Percentiles rank a stretch among this genome's conserved stretches.
phyloP scores from a whole-genome alignment of 2,888 invertebrate genomes.

The Hartigia nigra region DNA sequence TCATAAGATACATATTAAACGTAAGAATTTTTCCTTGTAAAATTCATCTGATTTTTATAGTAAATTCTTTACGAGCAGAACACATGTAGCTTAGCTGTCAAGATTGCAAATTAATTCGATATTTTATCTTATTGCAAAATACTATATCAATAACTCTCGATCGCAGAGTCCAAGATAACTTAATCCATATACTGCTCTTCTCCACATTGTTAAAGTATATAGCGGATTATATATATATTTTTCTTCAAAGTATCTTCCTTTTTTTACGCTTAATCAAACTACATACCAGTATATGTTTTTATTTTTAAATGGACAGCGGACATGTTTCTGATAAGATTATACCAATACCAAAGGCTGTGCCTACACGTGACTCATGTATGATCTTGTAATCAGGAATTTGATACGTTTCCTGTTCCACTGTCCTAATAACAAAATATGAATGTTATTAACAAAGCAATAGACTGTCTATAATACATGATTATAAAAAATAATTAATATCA shows the following conservation, averaged over 20 bases:
- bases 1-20: not conserved
- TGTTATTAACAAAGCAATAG: not conserved
- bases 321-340: slow-evolving; percentile 20
- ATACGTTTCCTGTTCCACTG: not conserved
- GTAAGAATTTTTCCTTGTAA: not conserved
- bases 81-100: too few species aligned
- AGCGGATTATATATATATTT: not conserved
- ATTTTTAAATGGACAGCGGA: slow-evolving; percentile 14
- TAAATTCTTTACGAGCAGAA: not conserved
- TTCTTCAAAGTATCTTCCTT: not conserved
- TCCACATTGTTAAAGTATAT: not conserved
- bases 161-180: not conserved
- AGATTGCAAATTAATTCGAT: too few species aligned
- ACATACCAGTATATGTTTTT: slow-evolving; percentile 20
- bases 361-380: not conserved
- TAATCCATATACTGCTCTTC: not conserved
- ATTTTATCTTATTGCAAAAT: not conserved
- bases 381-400: not conserved
- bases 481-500: not conserved
- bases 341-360: slow-evolving; percentile 11
- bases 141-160: not conserved
- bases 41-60: not conserved
- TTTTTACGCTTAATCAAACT: not conserved
- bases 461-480: too few species aligned
- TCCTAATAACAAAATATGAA: not conserved